Evolutionary conservation across 2,797 vertebrate genomes (phyloP).

Genomic region (Austrolebias charrua): DNA sequence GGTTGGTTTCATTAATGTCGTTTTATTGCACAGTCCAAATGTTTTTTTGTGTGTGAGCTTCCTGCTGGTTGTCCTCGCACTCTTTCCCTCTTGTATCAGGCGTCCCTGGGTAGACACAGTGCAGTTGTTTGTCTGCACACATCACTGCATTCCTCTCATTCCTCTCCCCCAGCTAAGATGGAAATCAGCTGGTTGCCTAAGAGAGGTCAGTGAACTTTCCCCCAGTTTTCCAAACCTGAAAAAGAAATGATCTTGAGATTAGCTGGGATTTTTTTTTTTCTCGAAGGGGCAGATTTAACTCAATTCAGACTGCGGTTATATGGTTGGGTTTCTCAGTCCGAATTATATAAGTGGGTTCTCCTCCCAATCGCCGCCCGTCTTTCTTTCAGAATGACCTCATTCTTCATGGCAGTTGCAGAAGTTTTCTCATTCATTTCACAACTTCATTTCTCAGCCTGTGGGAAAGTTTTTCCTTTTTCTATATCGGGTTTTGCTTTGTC

Average conservation of each 20-base stretch:
- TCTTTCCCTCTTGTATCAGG: slow-evolving; percentile 61
- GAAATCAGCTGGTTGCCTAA: slow-evolving; percentile 94
- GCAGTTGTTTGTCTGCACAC: slow-evolving; percentile 89
- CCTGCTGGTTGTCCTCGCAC: slow-evolving; percentile 45
- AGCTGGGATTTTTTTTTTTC: slow-evolving; percentile 3
- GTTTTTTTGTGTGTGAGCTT: slow-evolving; percentile 11
- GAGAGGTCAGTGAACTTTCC: slow-evolving; percentile 90
- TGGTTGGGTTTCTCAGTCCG: slow-evolving; percentile 15
- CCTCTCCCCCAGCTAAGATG: slow-evolving; percentile 82
- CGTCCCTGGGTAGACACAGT: slow-evolving; percentile 82
- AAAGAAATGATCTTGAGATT: slow-evolving; percentile 10
- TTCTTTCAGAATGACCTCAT: slow-evolving; percentile 52
- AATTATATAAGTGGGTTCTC: slow-evolving; percentile 30
- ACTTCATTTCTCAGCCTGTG: slow-evolving; percentile 19
- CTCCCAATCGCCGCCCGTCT: neutral
- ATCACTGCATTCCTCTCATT: slow-evolving; percentile 96
- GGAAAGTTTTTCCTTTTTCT: slow-evolving; percentile 26
- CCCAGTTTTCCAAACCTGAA: slow-evolving; percentile 65
- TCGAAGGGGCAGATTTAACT: slow-evolving; percentile 5
- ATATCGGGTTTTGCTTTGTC: slow-evolving; percentile 28
- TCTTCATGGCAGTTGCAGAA: slow-evolving; percentile 34
- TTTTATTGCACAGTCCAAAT: slow-evolving; percentile 48
- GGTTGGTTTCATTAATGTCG: slow-evolving; percentile 7
- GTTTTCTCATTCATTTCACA: slow-evolving; percentile 52
- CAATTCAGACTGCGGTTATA: neutral